Evolutionary conservation across 2,888 invertebrate genomes (phyloP).

Genomic region (Erannis defoliaria): DNA sequence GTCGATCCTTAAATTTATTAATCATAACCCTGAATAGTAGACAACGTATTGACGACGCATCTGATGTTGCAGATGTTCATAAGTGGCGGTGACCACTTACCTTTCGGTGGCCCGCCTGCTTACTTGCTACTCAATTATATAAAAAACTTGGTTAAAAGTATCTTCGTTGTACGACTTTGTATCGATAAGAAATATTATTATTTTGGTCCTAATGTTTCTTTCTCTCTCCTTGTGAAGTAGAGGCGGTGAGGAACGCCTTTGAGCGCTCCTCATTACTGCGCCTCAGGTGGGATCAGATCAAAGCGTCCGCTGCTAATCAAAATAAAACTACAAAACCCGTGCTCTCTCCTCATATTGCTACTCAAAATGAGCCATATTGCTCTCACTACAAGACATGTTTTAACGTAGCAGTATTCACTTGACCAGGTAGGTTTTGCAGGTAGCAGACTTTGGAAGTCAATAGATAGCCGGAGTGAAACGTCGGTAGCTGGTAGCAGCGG

Average conservation of each 20-base stretch:
- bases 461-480: constrained; percentile 13
- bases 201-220: not conserved
- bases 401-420: not conserved
- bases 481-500: constrained; percentile 10
- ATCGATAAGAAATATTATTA: constrained; percentile 1
- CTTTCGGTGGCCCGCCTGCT: no score
- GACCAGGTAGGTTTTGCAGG: constrained; percentile 20
- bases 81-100: no score
- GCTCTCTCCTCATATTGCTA: not conserved
- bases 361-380: not conserved
- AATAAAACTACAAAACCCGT: constrained; percentile 25
- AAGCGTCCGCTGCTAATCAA: constrained; percentile 31
- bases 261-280: constrained; percentile 23
- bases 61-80: no score
- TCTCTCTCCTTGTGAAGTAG: not conserved
- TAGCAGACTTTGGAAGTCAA: constrained; percentile 28
- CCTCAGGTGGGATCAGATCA: constrained; percentile 32
- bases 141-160: no score
- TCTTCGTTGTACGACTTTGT: no score
- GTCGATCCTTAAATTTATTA: no score
- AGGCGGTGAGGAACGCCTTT: constrained; percentile 6
- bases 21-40: no score
- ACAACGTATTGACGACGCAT: no score
- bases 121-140: no score
- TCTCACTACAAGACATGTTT: not conserved